These are phyloP conservation scores for Xerus inauris DNA, from an alignment of 2,113 vertebrate genomes.

Conservation along the genomic window DNA sequence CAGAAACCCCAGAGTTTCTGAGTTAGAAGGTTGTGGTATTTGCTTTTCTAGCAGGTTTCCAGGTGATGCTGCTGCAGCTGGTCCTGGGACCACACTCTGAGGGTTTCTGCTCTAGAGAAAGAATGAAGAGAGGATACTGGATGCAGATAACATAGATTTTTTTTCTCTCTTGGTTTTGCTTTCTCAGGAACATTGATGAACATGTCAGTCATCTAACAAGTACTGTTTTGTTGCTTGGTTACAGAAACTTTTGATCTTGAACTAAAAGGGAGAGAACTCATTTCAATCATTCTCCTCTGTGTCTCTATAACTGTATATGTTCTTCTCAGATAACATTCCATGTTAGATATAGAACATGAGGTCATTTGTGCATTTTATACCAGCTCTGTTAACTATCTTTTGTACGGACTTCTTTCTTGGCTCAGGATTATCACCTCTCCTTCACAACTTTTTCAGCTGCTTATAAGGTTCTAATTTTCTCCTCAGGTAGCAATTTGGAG, in stretches of 20 bases:
- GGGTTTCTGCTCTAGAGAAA: background rate
- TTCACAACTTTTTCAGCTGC: constrained; percentile 37
- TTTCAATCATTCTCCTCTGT: background rate
- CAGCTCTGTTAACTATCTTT: background rate
- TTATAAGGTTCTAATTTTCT: constrained; percentile 51
- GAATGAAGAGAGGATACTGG: background rate
- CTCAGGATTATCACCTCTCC: background rate
- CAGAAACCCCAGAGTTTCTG: background rate
- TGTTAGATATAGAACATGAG: background rate
- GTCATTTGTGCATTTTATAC: background rate
- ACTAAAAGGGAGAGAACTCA: background rate
- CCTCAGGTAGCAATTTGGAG: constrained; percentile 56
- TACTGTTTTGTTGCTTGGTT: background rate
- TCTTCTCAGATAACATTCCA: background rate
- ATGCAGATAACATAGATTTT: background rate
- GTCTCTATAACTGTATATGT: background rate
- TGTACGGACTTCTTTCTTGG: background rate
- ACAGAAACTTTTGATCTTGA: background rate
- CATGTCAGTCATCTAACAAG: background rate
- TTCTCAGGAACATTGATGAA: background rate
- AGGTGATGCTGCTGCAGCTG: background rate
- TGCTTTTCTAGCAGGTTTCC: background rate
- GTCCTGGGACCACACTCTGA: background rate
- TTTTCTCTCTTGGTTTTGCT: background rate
- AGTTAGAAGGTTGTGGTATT: background rate